Conservation (phyloP, 2,888 invertebrate species). For the Rhopalosiphum nymphaeae region DNA sequence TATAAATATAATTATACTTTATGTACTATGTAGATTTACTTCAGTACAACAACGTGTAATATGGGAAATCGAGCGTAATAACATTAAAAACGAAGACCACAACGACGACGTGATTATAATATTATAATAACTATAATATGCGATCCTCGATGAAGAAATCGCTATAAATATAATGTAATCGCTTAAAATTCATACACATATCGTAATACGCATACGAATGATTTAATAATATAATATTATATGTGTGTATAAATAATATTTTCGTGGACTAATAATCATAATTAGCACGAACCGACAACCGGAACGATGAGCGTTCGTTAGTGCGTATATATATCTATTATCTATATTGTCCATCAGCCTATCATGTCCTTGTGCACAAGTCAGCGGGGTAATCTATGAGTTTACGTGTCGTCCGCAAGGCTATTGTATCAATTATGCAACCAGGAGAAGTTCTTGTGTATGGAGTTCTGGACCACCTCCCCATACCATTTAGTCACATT, state of each 20-base stretch:
- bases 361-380: background rate
- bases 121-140: background rate
- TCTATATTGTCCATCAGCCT: background rate
- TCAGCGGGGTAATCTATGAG: background rate
- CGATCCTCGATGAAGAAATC: slow-evolving; percentile 6
- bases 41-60: background rate
- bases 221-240: background rate
- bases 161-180: background rate
- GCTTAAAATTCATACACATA: background rate
- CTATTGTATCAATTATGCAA: background rate
- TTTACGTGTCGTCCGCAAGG: background rate
- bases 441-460: background rate
- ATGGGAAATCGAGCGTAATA: background rate
- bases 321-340: background rate
- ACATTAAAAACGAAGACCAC: background rate
- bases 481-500: background rate
- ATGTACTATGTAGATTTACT: background rate
- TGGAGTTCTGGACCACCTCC: background rate
- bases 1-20: background rate
- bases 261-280: background rate
- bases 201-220: background rate
- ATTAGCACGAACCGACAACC: background rate
- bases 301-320: background rate
- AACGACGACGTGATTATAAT: background rate
- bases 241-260: background rate